phyloP scores from a whole-genome alignment of 2,797 vertebrate species.

The Benthosema pterotum region DNA sequence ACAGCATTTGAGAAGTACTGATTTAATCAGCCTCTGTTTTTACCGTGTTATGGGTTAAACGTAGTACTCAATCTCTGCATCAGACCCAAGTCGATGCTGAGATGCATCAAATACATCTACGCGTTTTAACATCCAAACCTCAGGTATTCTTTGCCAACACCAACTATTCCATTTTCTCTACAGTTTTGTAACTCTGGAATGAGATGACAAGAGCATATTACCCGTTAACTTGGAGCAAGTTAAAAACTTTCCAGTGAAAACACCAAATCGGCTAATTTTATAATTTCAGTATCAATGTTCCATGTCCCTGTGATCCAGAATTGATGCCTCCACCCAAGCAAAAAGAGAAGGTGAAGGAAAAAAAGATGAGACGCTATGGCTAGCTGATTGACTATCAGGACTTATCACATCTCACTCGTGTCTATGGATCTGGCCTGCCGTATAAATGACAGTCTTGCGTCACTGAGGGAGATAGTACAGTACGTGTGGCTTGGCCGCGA shows the following conservation, averaged over 20 bases:
- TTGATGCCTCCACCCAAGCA: slow-evolving; percentile 10
- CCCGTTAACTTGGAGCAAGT: slow-evolving; percentile 13
- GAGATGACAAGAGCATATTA: slow-evolving; percentile 5
- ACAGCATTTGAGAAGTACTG: too few species aligned
- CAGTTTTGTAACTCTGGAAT: slow-evolving; percentile 28
- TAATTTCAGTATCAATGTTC: slow-evolving; percentile 25
- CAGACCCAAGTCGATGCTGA: too few species aligned
- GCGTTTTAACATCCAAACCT: slow-evolving; percentile 9
- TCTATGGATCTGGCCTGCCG: slow-evolving; percentile 34
- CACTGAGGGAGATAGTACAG: slow-evolving; percentile 34
- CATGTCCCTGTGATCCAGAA: slow-evolving; percentile 30
- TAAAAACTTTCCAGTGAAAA: slow-evolving; percentile 43
- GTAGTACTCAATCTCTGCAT: too few species aligned
- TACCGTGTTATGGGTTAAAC: too few species aligned
- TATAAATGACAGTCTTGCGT: slow-evolving; percentile 44
- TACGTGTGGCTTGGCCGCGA: slow-evolving; percentile 39
- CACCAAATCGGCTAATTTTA: slow-evolving; percentile 23
- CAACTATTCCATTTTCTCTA: background rate
- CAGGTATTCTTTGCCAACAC: slow-evolving; percentile 12
- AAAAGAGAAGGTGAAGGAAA: slow-evolving; percentile 15
- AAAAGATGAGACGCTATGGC: too few species aligned
- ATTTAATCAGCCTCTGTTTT: too few species aligned
- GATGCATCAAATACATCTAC: background rate
- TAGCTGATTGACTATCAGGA: slow-evolving; percentile 38
- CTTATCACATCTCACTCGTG: slow-evolving; percentile 30